Evolutionary conservation across 2,797 vertebrate species (phyloP), one percentile per base, ranked within the genome.

Genomic region (Esox masquinongy): DNA sequence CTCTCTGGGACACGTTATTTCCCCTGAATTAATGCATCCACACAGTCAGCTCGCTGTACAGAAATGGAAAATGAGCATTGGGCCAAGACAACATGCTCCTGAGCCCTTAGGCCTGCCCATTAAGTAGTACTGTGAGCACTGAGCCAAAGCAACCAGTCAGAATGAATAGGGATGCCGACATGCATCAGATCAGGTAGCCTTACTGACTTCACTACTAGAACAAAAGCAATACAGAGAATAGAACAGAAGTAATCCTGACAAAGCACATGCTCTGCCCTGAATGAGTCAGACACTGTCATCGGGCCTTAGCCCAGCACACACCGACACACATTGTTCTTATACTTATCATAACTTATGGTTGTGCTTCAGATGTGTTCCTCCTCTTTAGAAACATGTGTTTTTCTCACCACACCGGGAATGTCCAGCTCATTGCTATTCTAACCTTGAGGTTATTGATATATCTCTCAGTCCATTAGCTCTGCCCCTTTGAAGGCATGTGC

Each of bases 21-120:
- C 77, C 74, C 75, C 68, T 67, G 74, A 85, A 91, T 76, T 75
- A 90, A 94, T 95, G 92, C 91, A 0, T 84, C 82, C 79, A 74
- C 93, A 94, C 90, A 89, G 80, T 82, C 85, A 76, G 51, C 79
- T 80, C 74, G 83, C 74, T 83, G 31, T 53, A 63, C 77, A 74
- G 74, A 73, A 83, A 81, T 83, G 93, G 92, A 94, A 93, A 93
- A 92, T 77, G 31, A 68, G 79, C 88, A 80, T 79, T 64, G 82
- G 80, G 74, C 74, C 79, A 79, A 77, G 73, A 86, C 76, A 82
- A 79, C 79, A 72, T 85, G 84, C 83, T 85, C 81, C 68, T 67
- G 36, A 74, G 75, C 67, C 80, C 29, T 29, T 36, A 34, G 72
- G 29, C 73, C 66, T 5, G 26, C 84, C 88, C 74, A 68, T 92